Base-by-base conservation (phyloP, 2,113 vertebrate genomes). In the Chionodraco myersi region DNA sequence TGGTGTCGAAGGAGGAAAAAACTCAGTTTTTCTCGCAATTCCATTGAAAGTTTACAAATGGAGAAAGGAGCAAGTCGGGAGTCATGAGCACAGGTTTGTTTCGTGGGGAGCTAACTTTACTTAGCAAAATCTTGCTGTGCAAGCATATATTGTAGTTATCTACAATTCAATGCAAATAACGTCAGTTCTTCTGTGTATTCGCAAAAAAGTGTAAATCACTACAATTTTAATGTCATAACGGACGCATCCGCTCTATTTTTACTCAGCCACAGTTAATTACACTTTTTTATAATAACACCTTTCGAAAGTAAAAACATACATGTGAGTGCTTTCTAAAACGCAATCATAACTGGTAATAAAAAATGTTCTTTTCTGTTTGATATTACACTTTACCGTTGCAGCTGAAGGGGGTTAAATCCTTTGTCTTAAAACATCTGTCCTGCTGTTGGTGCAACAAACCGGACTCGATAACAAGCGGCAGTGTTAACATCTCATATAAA, bases 11-110 rank as follows among this genome's bases (percentile, higher is more conserved):
- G 57, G 72, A 81, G 77, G 68, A 62, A 75, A 88, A 92, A 80
- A 72, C 56, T 21, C 57, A 18, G 64, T 77, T 85, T 88, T 88
- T 83, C 66, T 80, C 77, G 77, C 75, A 74, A 11, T 90, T 92
- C 84, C 86, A 92, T 90, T 93, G 91, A 94, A 94, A 91, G 90
- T 72, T 93, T 86, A 88, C 94, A 92, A 93, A 95, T 95, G 94
- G 94, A 94, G 89, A 93, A 92, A 90, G 84, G 90, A 93, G 77
- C 79, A 60, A 91, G 91, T 92, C 87, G 77, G 90, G 93, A 95
- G 94, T 93, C 95, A 96, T 96, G 95, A 96, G 94, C 93, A 83
- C 95, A 96, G 95, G 95, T 96, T 94, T 90, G 95, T 94, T 91
- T 93, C 86, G 64, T 77, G 83, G 58, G 77, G 59, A 88, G 86